Evolutionary conservation across 2,797 vertebrate genomes (phyloP), one percentile per base, ranked within the genome.

Genomic region (Sternotherus odoratus): DNA sequence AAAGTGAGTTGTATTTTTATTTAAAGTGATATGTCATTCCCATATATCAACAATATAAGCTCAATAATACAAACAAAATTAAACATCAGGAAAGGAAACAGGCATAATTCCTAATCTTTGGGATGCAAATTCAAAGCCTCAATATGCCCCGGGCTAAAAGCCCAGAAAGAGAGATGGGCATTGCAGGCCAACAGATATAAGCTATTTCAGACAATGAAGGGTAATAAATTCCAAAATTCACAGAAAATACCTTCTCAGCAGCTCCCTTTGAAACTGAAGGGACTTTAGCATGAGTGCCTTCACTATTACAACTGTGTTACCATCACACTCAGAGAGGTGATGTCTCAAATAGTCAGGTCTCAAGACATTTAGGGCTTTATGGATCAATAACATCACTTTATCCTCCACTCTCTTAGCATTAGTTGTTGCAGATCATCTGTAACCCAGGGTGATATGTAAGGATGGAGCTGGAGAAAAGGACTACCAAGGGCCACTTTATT

Each of bases 1-100:
- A 98, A 94, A 90, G 98, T 98, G 96, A 98, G 95, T 94, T 95
- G 69, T 84, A 21, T 50, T 94, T 92, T 82, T 77, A 85, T 89
- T 33, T 12, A 75, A 3, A 49, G 19, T n/a, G 66, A 2, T 77
- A 2, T 83, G 2, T 51, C 49, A 89, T 90, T 89, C 63, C 16
- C 56, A n/a, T 17, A 17, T 43, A 84, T 8, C 48, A 90, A 36
- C 46, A 56, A 6, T 8, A 12, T 78, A 57, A 82, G 28, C 36
- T 85, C 4, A 85, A 17, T 46, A 75, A 75, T 46, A 75, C 43
- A 28, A 75, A 78, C 84, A 79, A 9, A 1, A 51, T 50, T 3
- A 21, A 92, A 79, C 78, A 10, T 12, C 7, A 89, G 3, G 77
- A 15, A 39, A 30, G 50, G 60, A 63, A 21, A 74, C 6, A 33